These are phyloP conservation scores for Dascillus cervinus DNA, from an alignment of 2,888 invertebrate genomes.

Conservation along the genomic window DNA sequence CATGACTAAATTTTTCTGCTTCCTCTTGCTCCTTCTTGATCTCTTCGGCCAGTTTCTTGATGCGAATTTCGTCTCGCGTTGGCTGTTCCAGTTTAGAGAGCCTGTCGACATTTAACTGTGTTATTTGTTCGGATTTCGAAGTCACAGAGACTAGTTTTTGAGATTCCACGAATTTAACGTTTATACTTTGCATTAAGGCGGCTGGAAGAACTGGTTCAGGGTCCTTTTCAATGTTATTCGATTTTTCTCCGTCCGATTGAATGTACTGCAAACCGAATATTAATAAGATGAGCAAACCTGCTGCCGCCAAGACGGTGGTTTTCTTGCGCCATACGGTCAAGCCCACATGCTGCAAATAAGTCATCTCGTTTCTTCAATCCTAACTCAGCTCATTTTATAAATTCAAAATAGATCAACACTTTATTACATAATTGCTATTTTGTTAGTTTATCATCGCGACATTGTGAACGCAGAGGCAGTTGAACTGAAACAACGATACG, in stretches of 20 bases:
- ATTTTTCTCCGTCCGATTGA: constrained; percentile 18
- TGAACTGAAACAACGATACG: too few relatives aligned
- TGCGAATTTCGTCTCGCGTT: constrained; percentile 34
- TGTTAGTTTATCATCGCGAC: too few relatives aligned
- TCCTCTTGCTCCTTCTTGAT: constrained; percentile 12
- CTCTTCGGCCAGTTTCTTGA: too few relatives aligned
- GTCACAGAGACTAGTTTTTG: constrained; percentile 7
- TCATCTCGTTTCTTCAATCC: constrained; percentile 20
- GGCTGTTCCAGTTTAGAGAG: constrained; percentile 37
- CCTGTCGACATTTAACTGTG: constrained; percentile 7
- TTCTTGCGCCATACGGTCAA: constrained; percentile 46
- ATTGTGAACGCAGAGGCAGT: too few relatives aligned
- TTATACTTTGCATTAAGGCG: constrained; percentile 20
- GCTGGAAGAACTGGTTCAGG: constrained; percentile 17
- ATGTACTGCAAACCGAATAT: constrained; percentile 44
- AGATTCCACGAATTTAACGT: constrained; percentile 16
- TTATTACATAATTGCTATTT: too few relatives aligned
- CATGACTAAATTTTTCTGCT: constrained; percentile 22
- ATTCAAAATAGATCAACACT: too few relatives aligned
- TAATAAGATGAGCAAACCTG: constrained; percentile 37
- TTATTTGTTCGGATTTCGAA: constrained; percentile 2
- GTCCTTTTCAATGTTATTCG: constrained; percentile 17
- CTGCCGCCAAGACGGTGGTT: constrained; percentile 40
- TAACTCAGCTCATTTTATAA: background rate
- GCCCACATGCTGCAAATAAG: constrained; percentile 39